A percentile compares a stretch with the other conserved stretches of the same genome.
phyloP scores from a whole-genome alignment of 2,888 invertebrate species.

The Stegana nigrithorax region DNA sequence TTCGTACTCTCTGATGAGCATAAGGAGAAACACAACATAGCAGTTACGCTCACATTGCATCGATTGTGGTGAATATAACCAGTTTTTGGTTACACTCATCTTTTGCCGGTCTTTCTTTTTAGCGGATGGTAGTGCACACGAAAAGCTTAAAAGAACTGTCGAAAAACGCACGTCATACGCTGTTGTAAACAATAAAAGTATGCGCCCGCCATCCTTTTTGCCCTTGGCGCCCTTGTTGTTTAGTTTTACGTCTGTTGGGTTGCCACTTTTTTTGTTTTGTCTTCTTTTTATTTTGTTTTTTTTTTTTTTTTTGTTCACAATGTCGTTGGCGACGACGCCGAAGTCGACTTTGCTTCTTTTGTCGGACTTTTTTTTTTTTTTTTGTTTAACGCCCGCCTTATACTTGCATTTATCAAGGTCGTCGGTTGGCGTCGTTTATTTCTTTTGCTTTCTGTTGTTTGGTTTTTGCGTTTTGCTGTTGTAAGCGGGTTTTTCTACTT shows the following conservation, averaged over 20 bases:
- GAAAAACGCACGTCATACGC: not conserved
- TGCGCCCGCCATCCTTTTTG: not conserved
- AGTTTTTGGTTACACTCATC: too few species aligned
- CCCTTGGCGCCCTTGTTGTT: conserved; percentile 8
- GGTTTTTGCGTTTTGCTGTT: conserved; percentile 42
- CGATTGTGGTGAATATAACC: conserved; percentile 35
- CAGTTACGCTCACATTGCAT: conserved; percentile 19
- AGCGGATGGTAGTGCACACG: too few species aligned
- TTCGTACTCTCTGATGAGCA: conserved; percentile 6
- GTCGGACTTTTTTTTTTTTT: too few species aligned
- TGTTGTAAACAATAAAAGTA: not conserved
- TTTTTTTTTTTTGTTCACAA: too few species aligned
- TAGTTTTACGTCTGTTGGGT: too few species aligned
- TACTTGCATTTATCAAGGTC: conserved; percentile 58
- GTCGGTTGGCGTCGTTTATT: conserved; percentile 53
- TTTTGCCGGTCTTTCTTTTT: not conserved
- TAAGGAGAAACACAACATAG: conserved; percentile 32
- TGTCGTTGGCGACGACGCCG: too few species aligned
- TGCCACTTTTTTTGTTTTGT: too few species aligned
- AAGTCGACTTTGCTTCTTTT: too few species aligned
- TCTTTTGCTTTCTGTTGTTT: conserved; percentile 19
- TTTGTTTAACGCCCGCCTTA: not conserved
- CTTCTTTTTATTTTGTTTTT: too few species aligned
- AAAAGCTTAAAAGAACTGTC: too few species aligned
- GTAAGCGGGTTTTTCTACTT: conserved; percentile 61